Evolutionary conservation across 2,113 vertebrate genomes (phyloP).

Genomic region (Psettodes erumei): DNA sequence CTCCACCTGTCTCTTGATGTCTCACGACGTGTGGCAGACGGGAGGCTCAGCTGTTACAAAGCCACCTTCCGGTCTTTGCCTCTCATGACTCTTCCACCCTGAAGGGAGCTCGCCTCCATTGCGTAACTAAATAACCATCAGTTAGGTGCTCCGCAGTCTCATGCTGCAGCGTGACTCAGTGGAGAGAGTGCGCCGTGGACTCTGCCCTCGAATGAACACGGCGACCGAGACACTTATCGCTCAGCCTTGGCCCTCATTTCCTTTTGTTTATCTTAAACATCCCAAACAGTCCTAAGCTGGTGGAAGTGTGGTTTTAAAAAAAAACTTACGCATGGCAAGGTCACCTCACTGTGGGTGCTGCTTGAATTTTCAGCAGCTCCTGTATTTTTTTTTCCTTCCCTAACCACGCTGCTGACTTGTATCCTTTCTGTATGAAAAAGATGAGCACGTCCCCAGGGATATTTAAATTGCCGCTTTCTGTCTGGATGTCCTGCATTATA

Average conservation of each 20-base stretch:
- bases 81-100: not conserved
- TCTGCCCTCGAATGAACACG: constrained; percentile 61
- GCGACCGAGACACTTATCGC: constrained; percentile 42
- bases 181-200: constrained; percentile 47
- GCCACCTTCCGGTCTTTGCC: constrained; percentile 14
- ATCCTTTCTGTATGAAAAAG: constrained; percentile 27
- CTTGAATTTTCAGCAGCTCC: constrained; percentile 11
- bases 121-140: constrained; percentile 75
- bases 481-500: constrained; percentile 38
- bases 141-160: constrained; percentile 61
- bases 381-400: constrained; percentile 31
- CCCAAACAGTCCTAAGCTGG: constrained; percentile 7
- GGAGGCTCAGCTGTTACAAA: constrained; percentile 29
- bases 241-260: constrained; percentile 45
- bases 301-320: constrained; percentile 7
- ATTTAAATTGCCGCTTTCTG: constrained; percentile 35
- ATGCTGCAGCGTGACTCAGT: constrained; percentile 67
- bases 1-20: constrained; percentile 52
- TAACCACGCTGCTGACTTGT: constrained; percentile 40
- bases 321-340: constrained; percentile 26
- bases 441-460: constrained; percentile 29
- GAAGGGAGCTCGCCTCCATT: constrained; percentile 51
- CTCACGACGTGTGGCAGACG: constrained; percentile 8
- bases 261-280: constrained; percentile 56
- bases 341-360: constrained; percentile 9